These are phyloP conservation scores for Carassius carassius DNA, from an alignment of 2,113 vertebrate genomes.

Conservation along the genomic window DNA sequence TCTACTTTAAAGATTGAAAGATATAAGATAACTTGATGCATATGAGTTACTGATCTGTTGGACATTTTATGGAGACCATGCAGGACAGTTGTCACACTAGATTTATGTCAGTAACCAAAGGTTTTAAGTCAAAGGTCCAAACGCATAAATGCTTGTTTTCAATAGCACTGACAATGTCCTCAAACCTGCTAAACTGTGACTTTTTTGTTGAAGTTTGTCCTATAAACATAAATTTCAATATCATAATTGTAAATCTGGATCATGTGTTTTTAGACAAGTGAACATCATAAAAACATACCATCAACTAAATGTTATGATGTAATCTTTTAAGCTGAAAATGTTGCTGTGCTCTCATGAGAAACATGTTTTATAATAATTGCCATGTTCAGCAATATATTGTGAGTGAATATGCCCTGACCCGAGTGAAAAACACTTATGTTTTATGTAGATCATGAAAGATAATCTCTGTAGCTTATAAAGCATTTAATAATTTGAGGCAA, in stretches of 20 bases:
- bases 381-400: too few relatives aligned
- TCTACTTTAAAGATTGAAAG: too few relatives aligned
- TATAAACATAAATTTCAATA: not conserved
- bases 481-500: not conserved
- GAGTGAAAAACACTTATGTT: not conserved
- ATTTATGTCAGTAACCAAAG: not conserved
- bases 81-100: not conserved
- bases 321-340: too few relatives aligned
- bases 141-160: not conserved
- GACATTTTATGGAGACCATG: not conserved
- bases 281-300: too few relatives aligned
- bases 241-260: not conserved
- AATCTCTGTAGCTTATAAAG: not conserved
- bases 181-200: not conserved
- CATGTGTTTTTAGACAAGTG: too few relatives aligned
- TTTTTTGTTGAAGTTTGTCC: not conserved
- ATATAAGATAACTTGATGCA: not conserved
- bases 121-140: constrained; percentile 25
- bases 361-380: too few relatives aligned
- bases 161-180: not conserved
- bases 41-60: not conserved
- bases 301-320: too few relatives aligned
- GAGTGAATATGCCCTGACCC: too few relatives aligned
- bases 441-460: not conserved
- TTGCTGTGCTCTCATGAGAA: too few relatives aligned